Base-by-base conservation (phyloP, 2,797 vertebrate species). In the Halcyon chelicuti region DNA sequence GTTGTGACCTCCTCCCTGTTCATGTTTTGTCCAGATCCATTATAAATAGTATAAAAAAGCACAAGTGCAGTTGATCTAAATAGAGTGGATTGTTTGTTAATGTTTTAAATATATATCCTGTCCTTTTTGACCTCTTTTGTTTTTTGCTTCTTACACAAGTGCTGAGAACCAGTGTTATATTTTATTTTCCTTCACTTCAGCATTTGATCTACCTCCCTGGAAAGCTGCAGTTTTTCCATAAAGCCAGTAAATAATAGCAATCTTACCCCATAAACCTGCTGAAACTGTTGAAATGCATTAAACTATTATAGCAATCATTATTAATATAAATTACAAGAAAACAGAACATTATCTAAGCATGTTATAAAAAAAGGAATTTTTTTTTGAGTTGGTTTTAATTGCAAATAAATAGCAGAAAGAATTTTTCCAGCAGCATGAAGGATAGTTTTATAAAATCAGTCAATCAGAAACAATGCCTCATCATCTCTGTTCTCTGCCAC, bases 161-260 rank as follows among this genome's bases (percentile, higher is more conserved):
- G 3, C 79, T 63, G 78, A 93, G 62, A 91, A 81, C 10, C 58
- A 26, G 29, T 7, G n/a, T 63, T 76, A 21, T 70, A 78, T 86
- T 90, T 90, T 92, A 81, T 93, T 91, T 70, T 93, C 81, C 75
- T 95, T 92, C 95, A 88, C 89, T 96, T 67, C 86, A 86, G 60
- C 46, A 86, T 75, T 96, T 96, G 87, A 96, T 90, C 86, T 93
- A 80, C 85, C 75, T 96, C 66, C 79, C 61, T 5, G 5, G 90
- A 97, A 97, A 97, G 83, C 86, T 78, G 71, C 63, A 83, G 93
- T 85, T 95, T 77, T 91, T 95, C 89, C 74, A 95, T 94, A 97
- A 97, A 97, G 74, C 81, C 92, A 97, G 94, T 93, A 95, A 97
- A 95, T 96, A 97, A 97, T 95, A 95, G 95, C 73, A 97, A 97